Conservation (phyloP, 2,888 invertebrate species). For the Andrena dorsata region DNA sequence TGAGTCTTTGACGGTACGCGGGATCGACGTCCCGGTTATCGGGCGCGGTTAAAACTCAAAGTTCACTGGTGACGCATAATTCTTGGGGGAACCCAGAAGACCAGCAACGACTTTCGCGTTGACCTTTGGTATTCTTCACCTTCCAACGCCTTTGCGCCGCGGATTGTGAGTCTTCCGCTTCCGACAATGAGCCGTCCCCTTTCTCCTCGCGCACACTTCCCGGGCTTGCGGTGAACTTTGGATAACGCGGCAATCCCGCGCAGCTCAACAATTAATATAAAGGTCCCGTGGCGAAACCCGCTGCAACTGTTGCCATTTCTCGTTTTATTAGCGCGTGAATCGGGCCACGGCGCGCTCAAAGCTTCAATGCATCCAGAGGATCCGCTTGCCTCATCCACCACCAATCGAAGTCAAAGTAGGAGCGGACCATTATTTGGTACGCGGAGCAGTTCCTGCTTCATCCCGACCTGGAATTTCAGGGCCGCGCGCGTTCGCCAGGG, state of each 20-base stretch:
- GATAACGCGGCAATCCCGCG: too few relatives aligned
- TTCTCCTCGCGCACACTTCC: background rate
- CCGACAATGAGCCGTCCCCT: background rate
- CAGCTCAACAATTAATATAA: too few relatives aligned
- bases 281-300: too few relatives aligned
- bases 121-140: slow-evolving; percentile 23
- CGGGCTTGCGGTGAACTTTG: background rate
- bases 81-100: background rate
- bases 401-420: slow-evolving; percentile 2
- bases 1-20: too few relatives aligned
- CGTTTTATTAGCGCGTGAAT: background rate
- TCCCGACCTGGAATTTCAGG: slow-evolving; percentile 55
- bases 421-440: background rate
- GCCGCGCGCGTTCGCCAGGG: slow-evolving; percentile 31
- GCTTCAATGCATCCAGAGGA: slow-evolving; percentile 15
- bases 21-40: background rate
- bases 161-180: slow-evolving; percentile 19
- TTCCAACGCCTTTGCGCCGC: slow-evolving; percentile 3
- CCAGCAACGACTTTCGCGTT: background rate
- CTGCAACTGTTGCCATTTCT: too few relatives aligned
- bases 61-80: slow-evolving; percentile 12
- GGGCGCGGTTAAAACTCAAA: slow-evolving; percentile 4
- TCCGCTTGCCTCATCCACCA: background rate
- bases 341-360: too few relatives aligned
- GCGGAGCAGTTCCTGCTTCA: slow-evolving; percentile 46